These are phyloP conservation scores for Drosophila ambigua DNA, from an alignment of 1,140 invertebrate species.

Conservation along the genomic window DNA sequence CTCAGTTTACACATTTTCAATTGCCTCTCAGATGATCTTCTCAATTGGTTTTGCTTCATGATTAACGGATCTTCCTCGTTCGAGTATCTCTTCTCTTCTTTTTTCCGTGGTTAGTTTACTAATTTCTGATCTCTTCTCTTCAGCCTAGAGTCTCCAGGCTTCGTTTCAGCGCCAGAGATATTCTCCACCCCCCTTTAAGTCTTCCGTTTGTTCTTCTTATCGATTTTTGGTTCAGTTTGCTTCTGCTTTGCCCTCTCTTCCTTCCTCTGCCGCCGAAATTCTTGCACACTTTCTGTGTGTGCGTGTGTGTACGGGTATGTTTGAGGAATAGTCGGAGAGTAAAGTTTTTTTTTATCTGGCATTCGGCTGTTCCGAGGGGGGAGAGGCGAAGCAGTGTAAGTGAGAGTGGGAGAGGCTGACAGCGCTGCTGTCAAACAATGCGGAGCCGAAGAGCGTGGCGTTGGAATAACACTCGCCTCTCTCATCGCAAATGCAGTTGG, in stretches of 20 bases:
- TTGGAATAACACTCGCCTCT: conserved; percentile 63
- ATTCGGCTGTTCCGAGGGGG: conserved; percentile 15
- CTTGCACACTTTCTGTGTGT: conserved; percentile 4
- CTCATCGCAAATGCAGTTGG: conserved; percentile 57
- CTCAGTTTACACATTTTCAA: too few species aligned
- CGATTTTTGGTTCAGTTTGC: conserved; percentile 64
- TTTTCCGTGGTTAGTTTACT: too few species aligned
- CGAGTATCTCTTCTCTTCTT: too few species aligned
- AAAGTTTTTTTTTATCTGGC: conserved; percentile 45
- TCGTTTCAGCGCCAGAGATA: conserved; percentile 1
- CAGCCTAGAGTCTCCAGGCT: conserved; percentile 8
- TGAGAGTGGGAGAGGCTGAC: conserved; percentile 16
- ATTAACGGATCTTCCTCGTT: too few species aligned
- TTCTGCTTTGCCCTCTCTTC: conserved; percentile 31
- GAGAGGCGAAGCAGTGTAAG: not conserved
- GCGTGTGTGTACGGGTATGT: not conserved
- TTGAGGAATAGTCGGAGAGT: conserved; percentile 23
- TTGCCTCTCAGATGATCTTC: too few species aligned
- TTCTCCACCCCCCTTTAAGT: conserved; percentile 28
- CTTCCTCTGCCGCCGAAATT: not conserved
- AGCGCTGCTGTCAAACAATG: conserved; percentile 75
- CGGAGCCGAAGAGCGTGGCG: conserved; percentile 63
- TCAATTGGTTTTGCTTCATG: too few species aligned
- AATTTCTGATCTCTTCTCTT: too few species aligned
- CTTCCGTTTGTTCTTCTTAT: conserved; percentile 66